Conservation (phyloP, 2,113 vertebrate species). For the Ranitomeya imitator region DNA sequence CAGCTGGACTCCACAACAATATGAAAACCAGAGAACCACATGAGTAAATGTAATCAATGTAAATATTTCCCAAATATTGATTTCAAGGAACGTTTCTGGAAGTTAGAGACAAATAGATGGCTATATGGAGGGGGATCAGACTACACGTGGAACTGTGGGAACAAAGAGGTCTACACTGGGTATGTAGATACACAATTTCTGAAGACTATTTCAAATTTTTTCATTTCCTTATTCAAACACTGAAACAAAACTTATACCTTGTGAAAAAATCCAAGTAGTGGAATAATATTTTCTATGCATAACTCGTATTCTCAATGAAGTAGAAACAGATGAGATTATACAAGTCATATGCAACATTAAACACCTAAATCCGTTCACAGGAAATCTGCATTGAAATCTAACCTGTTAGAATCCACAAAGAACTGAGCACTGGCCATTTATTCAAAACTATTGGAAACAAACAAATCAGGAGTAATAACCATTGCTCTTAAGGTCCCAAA, state of each 20-base stretch:
- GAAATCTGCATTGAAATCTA: constrained; percentile 55
- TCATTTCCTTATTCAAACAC: no score
- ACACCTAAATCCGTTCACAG: constrained; percentile 24
- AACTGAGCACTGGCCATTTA: neutral
- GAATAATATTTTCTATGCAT: no score
- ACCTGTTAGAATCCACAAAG: neutral
- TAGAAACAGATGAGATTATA: constrained; percentile 34
- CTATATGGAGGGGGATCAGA: neutral
- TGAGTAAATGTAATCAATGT: neutral
- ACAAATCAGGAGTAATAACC: no score
- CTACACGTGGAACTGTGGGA: no score
- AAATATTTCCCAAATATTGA: neutral
- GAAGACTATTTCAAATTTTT: no score
- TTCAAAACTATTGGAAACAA: neutral
- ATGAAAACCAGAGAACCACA: neutral
- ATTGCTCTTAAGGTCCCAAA: no score
- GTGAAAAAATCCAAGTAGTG: neutral
- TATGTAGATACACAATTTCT: neutral
- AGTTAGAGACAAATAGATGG: neutral
- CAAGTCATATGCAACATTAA: constrained; percentile 32
- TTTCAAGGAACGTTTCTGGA: neutral
- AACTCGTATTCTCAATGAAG: neutral
- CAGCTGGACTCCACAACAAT: no score
- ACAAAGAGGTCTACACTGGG: neutral
- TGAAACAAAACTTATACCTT: no score